Percentiles rank a stretch among this genome's conserved stretches.
Evolutionary conservation across 2,888 invertebrate genomes (phyloP).

Genomic region (Iphiclides podalirius): DNA sequence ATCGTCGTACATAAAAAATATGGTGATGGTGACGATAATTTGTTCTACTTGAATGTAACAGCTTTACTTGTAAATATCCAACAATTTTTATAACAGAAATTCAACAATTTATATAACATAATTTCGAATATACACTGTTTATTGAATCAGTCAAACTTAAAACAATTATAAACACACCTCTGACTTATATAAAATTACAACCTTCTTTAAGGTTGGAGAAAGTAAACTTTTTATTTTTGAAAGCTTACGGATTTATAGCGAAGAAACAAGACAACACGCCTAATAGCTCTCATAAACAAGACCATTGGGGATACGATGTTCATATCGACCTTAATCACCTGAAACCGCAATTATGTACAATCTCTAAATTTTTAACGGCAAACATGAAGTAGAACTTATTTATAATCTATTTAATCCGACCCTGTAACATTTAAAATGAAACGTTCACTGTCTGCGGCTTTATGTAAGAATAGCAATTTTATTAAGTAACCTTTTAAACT

Average conservation of each 20-base stretch:
- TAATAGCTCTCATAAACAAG: constrained; percentile 3
- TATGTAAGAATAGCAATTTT: background rate
- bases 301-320: background rate
- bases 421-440: background rate
- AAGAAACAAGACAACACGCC: background rate
- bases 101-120: too few relatives aligned
- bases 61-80: too few relatives aligned
- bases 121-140: too few relatives aligned
- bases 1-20: too few relatives aligned
- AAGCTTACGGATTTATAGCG: constrained; percentile 1
- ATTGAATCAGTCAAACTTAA: too few relatives aligned
- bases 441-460: background rate
- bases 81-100: too few relatives aligned
- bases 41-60: too few relatives aligned
- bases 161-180: too few relatives aligned
- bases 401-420: background rate
- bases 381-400: background rate
- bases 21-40: too few relatives aligned
- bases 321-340: background rate
- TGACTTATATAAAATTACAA: too few relatives aligned
- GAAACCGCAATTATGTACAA: background rate
- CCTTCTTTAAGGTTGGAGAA: constrained; percentile 2
- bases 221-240: constrained; percentile 7
- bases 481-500: too few relatives aligned
- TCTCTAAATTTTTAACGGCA: background rate